A percentile compares a stretch with the other conserved stretches of the same genome.
Conservation (phyloP, 2,113 vertebrate genomes). For the Tichodroma muraria region DNA sequence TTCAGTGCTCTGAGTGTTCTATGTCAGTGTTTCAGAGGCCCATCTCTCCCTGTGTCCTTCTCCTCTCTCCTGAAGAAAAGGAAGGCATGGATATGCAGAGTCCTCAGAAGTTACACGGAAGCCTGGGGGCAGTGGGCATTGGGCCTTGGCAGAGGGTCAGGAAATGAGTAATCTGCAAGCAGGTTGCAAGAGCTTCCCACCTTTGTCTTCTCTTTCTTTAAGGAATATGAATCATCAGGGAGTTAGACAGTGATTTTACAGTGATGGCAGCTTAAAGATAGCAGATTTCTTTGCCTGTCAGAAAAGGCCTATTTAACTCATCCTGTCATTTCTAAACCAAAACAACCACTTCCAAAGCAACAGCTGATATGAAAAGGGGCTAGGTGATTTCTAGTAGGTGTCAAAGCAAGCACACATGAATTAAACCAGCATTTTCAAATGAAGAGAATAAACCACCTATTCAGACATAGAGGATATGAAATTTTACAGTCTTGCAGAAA, state of each 20-base stretch:
- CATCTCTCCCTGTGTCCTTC: background rate
- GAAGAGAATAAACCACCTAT: background rate
- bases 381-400: background rate
- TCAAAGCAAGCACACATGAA: background rate
- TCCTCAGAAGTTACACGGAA: background rate
- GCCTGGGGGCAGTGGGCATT: rapidly evolving
- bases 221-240: background rate
- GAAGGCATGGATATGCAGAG: background rate
- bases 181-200: background rate
- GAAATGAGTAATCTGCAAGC: background rate
- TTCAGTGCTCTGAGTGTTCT: background rate
- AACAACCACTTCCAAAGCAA: background rate
- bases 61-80: background rate
- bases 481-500: background rate
- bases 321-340: background rate
- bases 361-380: background rate
- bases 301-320: background rate
- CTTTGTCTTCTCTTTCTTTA: background rate
- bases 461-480: background rate
- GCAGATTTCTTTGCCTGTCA: background rate
- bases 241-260: rapidly evolving
- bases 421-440: background rate
- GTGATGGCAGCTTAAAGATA: background rate
- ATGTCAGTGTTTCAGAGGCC: background rate
- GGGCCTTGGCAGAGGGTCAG: background rate